Evolutionary conservation across 1,140 invertebrate species (phyloP).

Genomic region (Dendroctonus valens): DNA sequence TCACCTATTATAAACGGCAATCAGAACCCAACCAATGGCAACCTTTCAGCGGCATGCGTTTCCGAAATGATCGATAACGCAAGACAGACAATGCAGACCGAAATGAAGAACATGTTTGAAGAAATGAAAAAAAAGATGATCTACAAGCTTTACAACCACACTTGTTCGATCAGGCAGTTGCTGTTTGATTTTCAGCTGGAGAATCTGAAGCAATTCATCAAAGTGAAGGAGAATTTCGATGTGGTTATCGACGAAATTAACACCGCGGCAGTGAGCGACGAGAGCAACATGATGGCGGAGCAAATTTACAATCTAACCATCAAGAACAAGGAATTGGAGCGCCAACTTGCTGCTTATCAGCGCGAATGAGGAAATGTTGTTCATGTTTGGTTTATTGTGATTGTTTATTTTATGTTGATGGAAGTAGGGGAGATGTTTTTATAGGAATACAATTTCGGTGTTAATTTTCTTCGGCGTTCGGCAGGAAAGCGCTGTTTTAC

Average conservation of each 20-base stretch:
- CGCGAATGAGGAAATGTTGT: too few species aligned
- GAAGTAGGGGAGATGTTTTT: too few species aligned
- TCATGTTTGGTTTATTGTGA: too few species aligned
- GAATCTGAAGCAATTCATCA: conserved; percentile 37
- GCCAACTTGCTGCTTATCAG: too few species aligned
- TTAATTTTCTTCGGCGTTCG: too few species aligned
- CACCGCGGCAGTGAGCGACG: conserved; percentile 4
- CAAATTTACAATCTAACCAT: too few species aligned
- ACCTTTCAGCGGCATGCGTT: neutral
- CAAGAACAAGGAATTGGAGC: too few species aligned
- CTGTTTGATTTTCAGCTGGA: conserved; percentile 37
- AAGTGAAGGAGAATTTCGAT: conserved; percentile 34
- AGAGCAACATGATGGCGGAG: conserved; percentile 33
- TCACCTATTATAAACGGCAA: conserved; percentile 20
- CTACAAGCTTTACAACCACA: conserved; percentile 20
- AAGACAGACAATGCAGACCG: conserved; percentile 9
- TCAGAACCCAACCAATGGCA: neutral
- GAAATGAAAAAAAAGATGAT: conserved; percentile 29
- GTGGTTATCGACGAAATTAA: conserved; percentile 28
- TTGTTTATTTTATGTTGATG: too few species aligned
- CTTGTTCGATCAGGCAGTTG: conserved; percentile 30
- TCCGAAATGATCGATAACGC: neutral
- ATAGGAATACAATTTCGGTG: too few species aligned
- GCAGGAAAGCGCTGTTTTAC: too few species aligned
- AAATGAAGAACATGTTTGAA: conserved; percentile 26